Conservation (phyloP, 1,140 invertebrate species). For the Caenorhabditis briggsae region DNA sequence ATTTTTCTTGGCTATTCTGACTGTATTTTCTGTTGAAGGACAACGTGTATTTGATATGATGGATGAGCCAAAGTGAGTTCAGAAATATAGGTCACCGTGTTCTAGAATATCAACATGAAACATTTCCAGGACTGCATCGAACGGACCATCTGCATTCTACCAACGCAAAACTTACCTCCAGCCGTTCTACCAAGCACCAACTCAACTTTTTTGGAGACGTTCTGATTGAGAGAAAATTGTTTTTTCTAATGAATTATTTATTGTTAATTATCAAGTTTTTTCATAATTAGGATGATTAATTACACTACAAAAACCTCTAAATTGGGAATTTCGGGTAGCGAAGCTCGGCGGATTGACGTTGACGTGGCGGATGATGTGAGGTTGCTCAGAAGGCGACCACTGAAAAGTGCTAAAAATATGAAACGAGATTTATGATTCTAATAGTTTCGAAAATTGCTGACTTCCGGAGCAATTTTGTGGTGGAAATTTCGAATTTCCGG, state of each 20-base stretch:
- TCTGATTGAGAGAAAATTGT: neutral
- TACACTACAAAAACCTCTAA: conserved; percentile 38
- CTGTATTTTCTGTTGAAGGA: neutral
- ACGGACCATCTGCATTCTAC: conserved; percentile 7
- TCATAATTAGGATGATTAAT: neutral
- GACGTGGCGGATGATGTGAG: neutral
- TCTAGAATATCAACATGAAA: neutral
- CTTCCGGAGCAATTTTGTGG: too few relatives aligned
- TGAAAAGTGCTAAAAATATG: neutral
- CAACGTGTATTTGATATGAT: conserved; percentile 38
- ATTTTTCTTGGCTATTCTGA: neutral
- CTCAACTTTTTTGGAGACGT: conserved; percentile 3
- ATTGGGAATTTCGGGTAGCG: neutral
- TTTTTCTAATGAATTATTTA: neutral
- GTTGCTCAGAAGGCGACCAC: neutral
- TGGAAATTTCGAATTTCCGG: too few relatives aligned
- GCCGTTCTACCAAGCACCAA: conserved; percentile 4
- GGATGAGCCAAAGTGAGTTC: conserved; percentile 21
- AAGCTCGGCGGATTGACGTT: neutral
- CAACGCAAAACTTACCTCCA: conserved; percentile 10
- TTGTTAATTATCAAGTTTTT: neutral
- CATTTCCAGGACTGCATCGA: neutral
- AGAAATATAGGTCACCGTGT: neutral
- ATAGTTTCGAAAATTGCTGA: too few relatives aligned
- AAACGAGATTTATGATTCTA: neutral